phyloP scores from a whole-genome alignment of 2,888 invertebrate genomes.

The Cabera pusaria region DNA sequence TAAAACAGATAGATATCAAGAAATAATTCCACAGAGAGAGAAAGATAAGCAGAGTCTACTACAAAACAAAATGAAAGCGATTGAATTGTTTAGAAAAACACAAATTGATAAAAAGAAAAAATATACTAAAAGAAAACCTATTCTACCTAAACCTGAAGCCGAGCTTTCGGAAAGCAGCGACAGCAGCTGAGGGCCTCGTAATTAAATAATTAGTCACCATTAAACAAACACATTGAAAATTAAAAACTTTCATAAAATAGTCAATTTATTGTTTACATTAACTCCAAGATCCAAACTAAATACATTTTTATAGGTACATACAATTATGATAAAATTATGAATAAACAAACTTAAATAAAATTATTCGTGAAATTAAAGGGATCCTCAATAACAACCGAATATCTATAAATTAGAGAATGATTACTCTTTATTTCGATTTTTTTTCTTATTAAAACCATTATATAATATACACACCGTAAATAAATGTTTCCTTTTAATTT shows the following conservation, averaged over 20 bases:
- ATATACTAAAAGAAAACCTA: conserved; percentile 62
- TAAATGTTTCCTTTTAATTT: no score
- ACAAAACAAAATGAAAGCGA: conserved; percentile 89
- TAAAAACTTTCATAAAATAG: conserved; percentile 62
- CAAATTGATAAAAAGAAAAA: conserved; percentile 83
- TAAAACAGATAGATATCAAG: conserved; percentile 70
- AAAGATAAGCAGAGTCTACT: conserved; percentile 85
- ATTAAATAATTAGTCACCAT: no score
- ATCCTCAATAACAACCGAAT: no score
- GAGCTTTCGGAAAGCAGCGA: conserved; percentile 84
- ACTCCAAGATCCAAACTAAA: conserved; percentile 55
- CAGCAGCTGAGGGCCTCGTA: background rate
- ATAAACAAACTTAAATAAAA: conserved; percentile 29
- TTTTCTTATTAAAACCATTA: no score
- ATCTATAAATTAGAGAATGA: no score
- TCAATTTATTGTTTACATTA: conserved; percentile 73
- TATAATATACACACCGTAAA: conserved; percentile 24
- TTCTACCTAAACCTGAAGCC: conserved; percentile 83
- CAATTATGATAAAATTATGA: conserved; percentile 40
- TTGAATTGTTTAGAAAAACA: conserved; percentile 87
- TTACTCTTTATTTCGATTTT: no score
- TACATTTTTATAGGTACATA: conserved; percentile 48
- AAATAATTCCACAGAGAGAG: conserved; percentile 89
- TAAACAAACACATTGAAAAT: no score
- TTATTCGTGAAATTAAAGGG: no score